phyloP scores from a whole-genome alignment of 2,888 invertebrate species.

The Camptogramma bilineatum region DNA sequence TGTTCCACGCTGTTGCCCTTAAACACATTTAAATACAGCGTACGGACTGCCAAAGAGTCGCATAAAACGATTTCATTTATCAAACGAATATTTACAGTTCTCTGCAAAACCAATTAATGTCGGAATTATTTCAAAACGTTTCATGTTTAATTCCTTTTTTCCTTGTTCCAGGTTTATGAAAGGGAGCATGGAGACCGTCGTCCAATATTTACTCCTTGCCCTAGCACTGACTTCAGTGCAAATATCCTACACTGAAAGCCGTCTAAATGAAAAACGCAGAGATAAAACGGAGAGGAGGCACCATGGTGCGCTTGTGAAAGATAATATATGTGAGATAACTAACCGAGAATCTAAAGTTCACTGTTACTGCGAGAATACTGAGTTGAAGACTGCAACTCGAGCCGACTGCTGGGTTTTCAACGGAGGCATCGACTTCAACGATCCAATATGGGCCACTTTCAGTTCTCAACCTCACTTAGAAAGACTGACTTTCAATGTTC shows the following conservation, averaged over 20 bases:
- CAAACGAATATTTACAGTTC: slow-evolving; percentile 11
- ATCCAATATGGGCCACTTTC: slow-evolving; percentile 90
- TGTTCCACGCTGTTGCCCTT: slow-evolving; percentile 17
- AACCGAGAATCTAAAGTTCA: slow-evolving; percentile 85
- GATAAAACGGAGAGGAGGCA: slow-evolving; percentile 80
- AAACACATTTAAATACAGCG: slow-evolving; percentile 5
- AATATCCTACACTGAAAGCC: slow-evolving; percentile 83
- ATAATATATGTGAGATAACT: slow-evolving; percentile 86
- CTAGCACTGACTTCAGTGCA: slow-evolving; percentile 81
- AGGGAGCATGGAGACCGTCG: slow-evolving; percentile 74
- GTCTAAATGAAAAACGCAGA: slow-evolving; percentile 83
- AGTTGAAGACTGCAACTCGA: slow-evolving; percentile 85
- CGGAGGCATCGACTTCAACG: slow-evolving; percentile 87
- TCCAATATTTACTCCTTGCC: slow-evolving; percentile 82
- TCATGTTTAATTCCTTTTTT: slow-evolving; percentile 56
- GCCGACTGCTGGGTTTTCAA: slow-evolving; percentile 93
- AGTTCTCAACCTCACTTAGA: slow-evolving; percentile 89
- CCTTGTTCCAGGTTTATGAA: slow-evolving; percentile 74
- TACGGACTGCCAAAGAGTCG: not conserved
- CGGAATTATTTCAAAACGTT: slow-evolving; percentile 24
- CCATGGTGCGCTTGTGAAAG: slow-evolving; percentile 70
- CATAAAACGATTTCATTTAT: not conserved
- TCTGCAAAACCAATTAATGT: slow-evolving; percentile 2
- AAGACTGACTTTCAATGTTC: slow-evolving; percentile 89
- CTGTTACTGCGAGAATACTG: slow-evolving; percentile 88